These are phyloP conservation scores for Geodia barretti DNA, from an alignment of 37 sponge, comb jelly and placozoan genomes.

Conservation along the genomic window DNA sequence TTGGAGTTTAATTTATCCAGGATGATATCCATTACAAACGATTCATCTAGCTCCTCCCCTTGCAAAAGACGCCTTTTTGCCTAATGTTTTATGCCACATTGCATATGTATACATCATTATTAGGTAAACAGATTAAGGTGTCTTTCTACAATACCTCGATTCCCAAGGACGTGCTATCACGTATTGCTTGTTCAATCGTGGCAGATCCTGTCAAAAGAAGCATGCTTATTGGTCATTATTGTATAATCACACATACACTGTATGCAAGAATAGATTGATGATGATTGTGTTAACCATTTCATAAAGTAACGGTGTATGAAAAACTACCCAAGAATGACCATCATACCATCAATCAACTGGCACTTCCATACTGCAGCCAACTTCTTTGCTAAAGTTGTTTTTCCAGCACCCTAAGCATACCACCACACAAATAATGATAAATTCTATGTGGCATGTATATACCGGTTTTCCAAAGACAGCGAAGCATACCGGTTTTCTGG, in stretches of 20 bases:
- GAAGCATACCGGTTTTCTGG: conserved; percentile 69
- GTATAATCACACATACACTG: too few species aligned
- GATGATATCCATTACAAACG: conserved; percentile 60
- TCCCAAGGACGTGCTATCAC: conserved; percentile 39
- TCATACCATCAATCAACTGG: conserved; percentile 76
- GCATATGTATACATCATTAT: not conserved
- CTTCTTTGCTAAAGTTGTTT: conserved; percentile 75
- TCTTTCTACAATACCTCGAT: conserved; percentile 27
- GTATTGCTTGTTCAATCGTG: conserved; percentile 63
- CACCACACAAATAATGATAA: not conserved
- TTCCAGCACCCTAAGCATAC: conserved; percentile 73
- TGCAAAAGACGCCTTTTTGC: conserved; percentile 43
- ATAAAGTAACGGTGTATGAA: too few species aligned
- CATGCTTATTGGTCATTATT: too few species aligned
- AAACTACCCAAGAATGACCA: too few species aligned
- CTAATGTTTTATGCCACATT: conserved; percentile 8
- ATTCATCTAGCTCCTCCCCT: conserved; percentile 59
- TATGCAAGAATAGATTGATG: too few species aligned
- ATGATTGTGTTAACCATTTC: too few species aligned
- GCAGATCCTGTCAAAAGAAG: conserved; percentile 34
- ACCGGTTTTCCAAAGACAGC: conserved; percentile 82
- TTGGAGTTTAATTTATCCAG: conserved; percentile 54
- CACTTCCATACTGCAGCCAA: conserved; percentile 82
- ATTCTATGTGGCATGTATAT: conserved; percentile 4
- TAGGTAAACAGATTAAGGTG: not conserved